Percentiles rank a stretch among this genome's conserved stretches.
phyloP scores from a whole-genome alignment of 2,113 vertebrate species.

The Odocoileus virginianus region DNA sequence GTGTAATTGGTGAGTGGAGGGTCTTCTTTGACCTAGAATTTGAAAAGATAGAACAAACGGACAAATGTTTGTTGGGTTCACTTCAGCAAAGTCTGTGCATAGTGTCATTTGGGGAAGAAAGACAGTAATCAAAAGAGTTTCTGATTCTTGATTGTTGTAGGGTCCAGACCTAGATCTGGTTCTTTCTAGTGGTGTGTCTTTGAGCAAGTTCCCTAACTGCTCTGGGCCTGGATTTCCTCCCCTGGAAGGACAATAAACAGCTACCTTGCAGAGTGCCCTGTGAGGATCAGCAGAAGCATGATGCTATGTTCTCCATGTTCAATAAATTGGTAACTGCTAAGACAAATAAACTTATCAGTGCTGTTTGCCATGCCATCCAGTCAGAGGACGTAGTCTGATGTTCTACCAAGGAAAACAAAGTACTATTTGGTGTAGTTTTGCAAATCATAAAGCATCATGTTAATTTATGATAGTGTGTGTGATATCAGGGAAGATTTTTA shows the following conservation, averaged over 20 bases:
- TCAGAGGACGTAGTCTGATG: not conserved
- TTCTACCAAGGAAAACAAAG: not conserved
- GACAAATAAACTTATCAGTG: not conserved
- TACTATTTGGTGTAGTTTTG: constrained; percentile 6
- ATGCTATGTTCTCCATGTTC: not conserved
- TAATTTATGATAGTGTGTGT: not conserved
- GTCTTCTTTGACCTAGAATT: not conserved
- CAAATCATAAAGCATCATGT: not conserved
- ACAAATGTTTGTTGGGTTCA: not conserved
- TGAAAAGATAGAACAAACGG: not conserved
- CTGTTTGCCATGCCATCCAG: not conserved
- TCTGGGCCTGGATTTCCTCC: not conserved
- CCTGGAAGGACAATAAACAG: not conserved
- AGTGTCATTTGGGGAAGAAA: not conserved
- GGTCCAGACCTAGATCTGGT: not conserved
- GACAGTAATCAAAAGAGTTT: not conserved
- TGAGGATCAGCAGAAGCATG: not conserved
- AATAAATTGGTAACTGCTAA: not conserved
- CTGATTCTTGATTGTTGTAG: not conserved
- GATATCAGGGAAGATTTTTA: constrained; percentile 7
- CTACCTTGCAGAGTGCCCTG: not conserved
- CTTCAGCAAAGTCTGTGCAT: not conserved
- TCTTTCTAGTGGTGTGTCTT: not conserved
- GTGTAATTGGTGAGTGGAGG: not conserved
- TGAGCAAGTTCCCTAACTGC: not conserved